Evolutionary conservation across 2,888 invertebrate species (phyloP).

Genomic region (Lithosia quadra): DNA sequence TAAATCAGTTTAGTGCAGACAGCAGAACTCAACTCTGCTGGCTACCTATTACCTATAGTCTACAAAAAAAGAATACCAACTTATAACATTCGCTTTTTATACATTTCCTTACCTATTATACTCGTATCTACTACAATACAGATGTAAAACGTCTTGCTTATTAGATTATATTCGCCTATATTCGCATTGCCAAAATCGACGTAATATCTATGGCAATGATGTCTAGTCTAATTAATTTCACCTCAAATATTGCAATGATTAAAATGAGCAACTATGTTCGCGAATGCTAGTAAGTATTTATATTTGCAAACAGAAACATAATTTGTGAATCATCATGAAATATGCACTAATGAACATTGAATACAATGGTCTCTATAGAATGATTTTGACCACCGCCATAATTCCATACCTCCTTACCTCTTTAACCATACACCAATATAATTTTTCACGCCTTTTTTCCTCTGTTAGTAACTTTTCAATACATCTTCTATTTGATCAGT

Average conservation of each 20-base stretch:
- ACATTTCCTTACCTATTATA: no score
- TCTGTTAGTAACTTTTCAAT: neutral
- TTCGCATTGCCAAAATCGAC: conserved; percentile 42
- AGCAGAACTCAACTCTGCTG: neutral
- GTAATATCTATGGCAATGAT: conserved; percentile 41
- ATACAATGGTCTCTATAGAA: neutral
- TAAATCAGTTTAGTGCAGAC: no score
- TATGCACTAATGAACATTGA: neutral
- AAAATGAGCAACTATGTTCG: neutral
- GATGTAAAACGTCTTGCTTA: conserved; percentile 18
- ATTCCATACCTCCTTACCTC: neutral
- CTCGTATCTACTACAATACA: neutral
- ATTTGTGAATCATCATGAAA: neutral
- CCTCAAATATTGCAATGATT: conserved; percentile 4
- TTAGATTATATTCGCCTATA: conserved; percentile 24
- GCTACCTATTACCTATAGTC: no score
- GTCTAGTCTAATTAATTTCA: conserved; percentile 39
- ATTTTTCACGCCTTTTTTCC: no score
- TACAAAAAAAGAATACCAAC: neutral
- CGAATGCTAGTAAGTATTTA: no score
- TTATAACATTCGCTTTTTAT: no score
- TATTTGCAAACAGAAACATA: neutral
- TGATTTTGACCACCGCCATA: neutral
- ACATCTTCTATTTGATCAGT: neutral
- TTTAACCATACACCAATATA: no score